Evolutionary conservation across 37 sponge, comb jelly and placozoan genomes (phyloP), one percentile per base, ranked within the genome.

Genomic region (Spongilla lacustris): DNA sequence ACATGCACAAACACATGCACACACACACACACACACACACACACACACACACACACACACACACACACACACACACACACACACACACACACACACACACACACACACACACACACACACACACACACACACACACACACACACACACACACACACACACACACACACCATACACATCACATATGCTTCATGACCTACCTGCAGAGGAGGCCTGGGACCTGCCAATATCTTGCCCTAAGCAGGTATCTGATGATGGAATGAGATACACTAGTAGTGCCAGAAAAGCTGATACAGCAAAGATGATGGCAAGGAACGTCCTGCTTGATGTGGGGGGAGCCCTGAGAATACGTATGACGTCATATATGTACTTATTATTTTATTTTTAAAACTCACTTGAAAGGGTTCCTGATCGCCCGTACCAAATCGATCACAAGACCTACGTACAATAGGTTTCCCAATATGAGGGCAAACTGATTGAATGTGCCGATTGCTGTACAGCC

Each of bases 381-480:
- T 33, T 41, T 71, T 29, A 30, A 66, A 73, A 66, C 76, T 49
- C 50, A 96, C 96, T 87, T 91, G 80, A 96, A 96, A 0, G 96
- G 96, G 50, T 93, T 96, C 26, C 91, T 76, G 19, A 96, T 93
- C 36, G 94, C 94, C 4, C 78, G 78, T 23, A 86, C 36, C 66
- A 96, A 81, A 50, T 96, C 94, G 36, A 88, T 68, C 0, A 92
- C 89, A 22, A 96, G 85, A 14, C 91, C 70, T 17, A 83, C 35
- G 67, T 93, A 96, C 96, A 94, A 91, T 31, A 78, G 67, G 36
- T 79, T 84, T 1, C 90, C 77, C 9, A 85, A 91, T 4, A 96
- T 29, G 11, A 93, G 81, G 11, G 89, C 82, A 71, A 93, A 85
- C 75, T 88, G 74, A 71, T 88, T 84, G 48, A 95, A 26, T 2